phyloP scores from a whole-genome alignment of 2,888 invertebrate species.

The Hyalella azteca region DNA sequence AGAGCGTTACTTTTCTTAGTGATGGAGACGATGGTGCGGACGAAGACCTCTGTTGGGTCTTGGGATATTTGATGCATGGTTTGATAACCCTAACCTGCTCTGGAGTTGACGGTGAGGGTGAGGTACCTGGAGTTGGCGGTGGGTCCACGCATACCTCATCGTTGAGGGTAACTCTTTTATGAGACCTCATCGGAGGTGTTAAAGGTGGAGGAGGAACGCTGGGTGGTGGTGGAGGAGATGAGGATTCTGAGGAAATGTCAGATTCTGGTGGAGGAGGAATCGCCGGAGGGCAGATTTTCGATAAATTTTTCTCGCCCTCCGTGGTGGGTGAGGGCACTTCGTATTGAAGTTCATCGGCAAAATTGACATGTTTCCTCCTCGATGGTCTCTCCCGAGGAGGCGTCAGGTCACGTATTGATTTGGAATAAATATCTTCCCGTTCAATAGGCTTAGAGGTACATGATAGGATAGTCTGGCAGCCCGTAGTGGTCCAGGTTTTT shows the following conservation, averaged over 20 bases:
- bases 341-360: constrained; percentile 27
- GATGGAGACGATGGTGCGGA: constrained; percentile 13
- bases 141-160: background rate
- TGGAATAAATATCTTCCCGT: constrained; percentile 1
- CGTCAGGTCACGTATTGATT: background rate
- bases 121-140: background rate
- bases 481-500: constrained; percentile 32
- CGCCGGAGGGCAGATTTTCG: background rate
- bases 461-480: constrained; percentile 19
- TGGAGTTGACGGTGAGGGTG: background rate
- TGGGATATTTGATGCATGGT: constrained; percentile 24
- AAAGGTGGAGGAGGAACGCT: constrained; percentile 29
- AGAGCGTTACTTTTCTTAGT: constrained; percentile 2
- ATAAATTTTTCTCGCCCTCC: background rate
- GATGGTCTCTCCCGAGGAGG: constrained; percentile 2
- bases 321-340: background rate
- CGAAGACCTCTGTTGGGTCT: background rate
- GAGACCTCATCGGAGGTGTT: constrained; percentile 14
- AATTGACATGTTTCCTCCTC: constrained; percentile 35
- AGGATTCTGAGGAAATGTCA: constrained; percentile 27
- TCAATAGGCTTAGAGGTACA: background rate
- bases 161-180: background rate
- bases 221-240: constrained; percentile 15
- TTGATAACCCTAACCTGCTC: background rate
- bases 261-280: constrained; percentile 36